phyloP scores from a whole-genome alignment of 2,113 vertebrate genomes.

The Phyllopteryx taeniolatus region DNA sequence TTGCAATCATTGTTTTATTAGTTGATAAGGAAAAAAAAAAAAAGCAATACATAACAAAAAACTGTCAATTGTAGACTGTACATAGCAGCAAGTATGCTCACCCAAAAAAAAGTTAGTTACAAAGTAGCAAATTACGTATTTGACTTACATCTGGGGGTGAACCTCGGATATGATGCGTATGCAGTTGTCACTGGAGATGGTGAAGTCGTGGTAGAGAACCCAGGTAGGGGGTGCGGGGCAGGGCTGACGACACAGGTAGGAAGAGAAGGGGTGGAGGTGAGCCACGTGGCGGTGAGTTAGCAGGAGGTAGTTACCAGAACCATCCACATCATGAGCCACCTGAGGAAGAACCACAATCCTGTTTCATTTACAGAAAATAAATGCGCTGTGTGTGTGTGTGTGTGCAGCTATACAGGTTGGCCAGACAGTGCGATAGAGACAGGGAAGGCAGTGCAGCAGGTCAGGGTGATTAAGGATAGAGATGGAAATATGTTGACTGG shows the following conservation, averaged over 20 bases:
- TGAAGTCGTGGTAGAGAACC: constrained; percentile 88
- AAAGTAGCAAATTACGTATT: not conserved
- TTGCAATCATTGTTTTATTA: too few species aligned
- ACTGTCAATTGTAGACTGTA: too few species aligned
- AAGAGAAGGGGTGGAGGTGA: constrained; percentile 82
- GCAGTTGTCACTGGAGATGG: constrained; percentile 81
- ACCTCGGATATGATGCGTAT: constrained; percentile 82
- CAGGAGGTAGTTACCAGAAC: constrained; percentile 87
- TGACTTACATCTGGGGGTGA: constrained; percentile 87
- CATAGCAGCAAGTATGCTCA: too few species aligned
- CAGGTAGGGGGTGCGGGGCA: constrained; percentile 78
- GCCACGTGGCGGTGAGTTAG: constrained; percentile 85
- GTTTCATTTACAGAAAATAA: not conserved
- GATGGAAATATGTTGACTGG: too few species aligned
- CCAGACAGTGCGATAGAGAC: too few species aligned
- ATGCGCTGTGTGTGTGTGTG: not conserved
- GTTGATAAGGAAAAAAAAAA: too few species aligned
- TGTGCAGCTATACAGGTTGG: too few species aligned
- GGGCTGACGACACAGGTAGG: constrained; percentile 81
- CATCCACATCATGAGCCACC: constrained; percentile 87
- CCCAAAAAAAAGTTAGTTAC: not conserved
- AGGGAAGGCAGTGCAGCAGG: too few species aligned
- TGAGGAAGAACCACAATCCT: constrained; percentile 37
- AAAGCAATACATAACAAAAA: too few species aligned
- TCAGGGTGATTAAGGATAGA: too few species aligned